Evolutionary conservation across 2,888 invertebrate species (phyloP), one percentile per base, ranked within the genome.

Genomic region (Temnothorax rugatulus): DNA sequence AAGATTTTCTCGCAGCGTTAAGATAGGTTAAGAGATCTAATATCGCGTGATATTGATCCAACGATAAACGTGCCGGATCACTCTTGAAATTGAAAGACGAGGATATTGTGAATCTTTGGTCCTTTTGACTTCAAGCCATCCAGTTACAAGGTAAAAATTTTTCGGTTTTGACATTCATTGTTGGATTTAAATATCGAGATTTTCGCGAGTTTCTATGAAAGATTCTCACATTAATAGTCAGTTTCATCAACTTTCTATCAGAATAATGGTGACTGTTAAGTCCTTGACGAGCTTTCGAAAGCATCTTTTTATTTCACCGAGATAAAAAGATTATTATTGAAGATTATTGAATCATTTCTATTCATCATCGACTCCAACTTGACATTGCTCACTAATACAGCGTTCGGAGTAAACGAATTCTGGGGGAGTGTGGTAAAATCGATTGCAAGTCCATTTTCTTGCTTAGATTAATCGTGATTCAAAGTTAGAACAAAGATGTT

Each of bases 401-500:
- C 8, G 5, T 47, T 47, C 41, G 25, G 25, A 66, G 18, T 15
- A 21, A 64, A 57, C 11, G 13, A 44, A 54, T 8, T 68, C 29
- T n/a, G 41, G 25, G 4, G 5, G 18, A 66, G 7, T 25, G 54
- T 54, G n/a, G 9, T 54, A 29, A 68, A 77, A 68, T 68, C 25
- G 13, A 34, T 34, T 15, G 47, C 47, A 73, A 47, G 57, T 50
- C 11, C 8, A 81, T 21, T 61, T 79, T 50, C 34, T 71, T 47
- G 59, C 47, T 87, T 82, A 83, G 66, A 68, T 83, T 21, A 82
- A 76, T 84, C 82, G 81, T 82, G 73, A 88, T 85, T 86, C 68
- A 34, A 75, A 29, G 29, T 21, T 77, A 61, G 54, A 71, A 57
- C 68, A 44, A 84, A 15, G 74, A 68, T 73, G 57, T 84, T 79